Percentiles rank a stretch among this genome's conserved stretches.
These are phyloP conservation scores for Scolanthus callimorphus DNA, from an alignment of 92 coral and sea anemone genomes.

Conservation along the genomic window DNA sequence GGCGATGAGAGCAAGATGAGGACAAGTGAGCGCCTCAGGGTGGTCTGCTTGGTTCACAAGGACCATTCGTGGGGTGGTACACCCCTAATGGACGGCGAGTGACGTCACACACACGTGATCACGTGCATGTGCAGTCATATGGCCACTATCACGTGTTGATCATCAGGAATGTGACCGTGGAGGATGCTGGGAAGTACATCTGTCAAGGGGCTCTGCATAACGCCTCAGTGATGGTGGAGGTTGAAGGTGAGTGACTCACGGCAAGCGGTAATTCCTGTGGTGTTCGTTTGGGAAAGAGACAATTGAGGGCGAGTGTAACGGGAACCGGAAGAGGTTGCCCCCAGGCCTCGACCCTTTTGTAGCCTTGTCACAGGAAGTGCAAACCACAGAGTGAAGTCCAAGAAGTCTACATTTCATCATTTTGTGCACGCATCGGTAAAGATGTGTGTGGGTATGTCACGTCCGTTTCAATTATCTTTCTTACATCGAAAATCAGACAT, in stretches of 20 bases:
- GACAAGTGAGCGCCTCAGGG: background rate
- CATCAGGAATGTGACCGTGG: conserved; percentile 16
- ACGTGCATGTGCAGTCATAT: background rate
- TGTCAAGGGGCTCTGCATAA: conserved; percentile 17
- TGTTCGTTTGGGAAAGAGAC: too few species aligned
- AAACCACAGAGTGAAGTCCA: too few species aligned
- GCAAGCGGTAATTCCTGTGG: too few species aligned
- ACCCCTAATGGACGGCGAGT: conserved; percentile 12
- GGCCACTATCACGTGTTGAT: conserved; percentile 4
- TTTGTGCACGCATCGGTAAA: too few species aligned
- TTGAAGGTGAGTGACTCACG: background rate
- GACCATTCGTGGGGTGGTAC: conserved; percentile 25
- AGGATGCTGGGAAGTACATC: conserved; percentile 25
- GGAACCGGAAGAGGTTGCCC: too few species aligned
- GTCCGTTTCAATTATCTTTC: too few species aligned
- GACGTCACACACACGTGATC: conserved; percentile 8
- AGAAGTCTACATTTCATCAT: too few species aligned
- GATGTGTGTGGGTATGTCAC: too few species aligned
- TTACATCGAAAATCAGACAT: too few species aligned
- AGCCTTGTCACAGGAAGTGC: too few species aligned
- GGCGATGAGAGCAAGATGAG: background rate
- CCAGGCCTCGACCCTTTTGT: too few species aligned
- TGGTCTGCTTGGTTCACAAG: conserved; percentile 5
- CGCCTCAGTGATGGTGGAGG: background rate
- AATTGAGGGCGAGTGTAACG: too few species aligned